Conservation (phyloP, 2,113 vertebrate species). For the Microcebus murinus region DNA sequence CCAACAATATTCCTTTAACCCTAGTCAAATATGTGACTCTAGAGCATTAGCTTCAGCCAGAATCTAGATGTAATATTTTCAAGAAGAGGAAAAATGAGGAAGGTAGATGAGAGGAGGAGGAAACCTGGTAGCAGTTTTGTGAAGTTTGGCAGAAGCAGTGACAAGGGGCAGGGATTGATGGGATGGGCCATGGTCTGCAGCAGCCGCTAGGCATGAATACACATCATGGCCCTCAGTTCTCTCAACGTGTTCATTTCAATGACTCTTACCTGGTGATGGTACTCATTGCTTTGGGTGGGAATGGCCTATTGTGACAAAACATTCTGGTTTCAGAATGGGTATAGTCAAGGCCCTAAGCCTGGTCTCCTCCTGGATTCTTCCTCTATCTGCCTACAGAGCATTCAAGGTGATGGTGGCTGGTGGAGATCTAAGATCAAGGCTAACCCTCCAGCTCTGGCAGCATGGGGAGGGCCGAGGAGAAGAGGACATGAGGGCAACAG, state of each 20-base stretch:
- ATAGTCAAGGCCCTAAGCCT: not conserved
- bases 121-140: no score
- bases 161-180: not conserved
- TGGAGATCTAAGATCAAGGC: not conserved
- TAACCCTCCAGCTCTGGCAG: not conserved
- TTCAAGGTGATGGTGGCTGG: accelerated
- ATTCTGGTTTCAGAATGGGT: not conserved
- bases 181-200: not conserved
- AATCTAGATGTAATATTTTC: not conserved
- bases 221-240: not conserved
- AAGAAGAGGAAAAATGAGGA: not conserved
- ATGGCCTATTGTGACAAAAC: not conserved
- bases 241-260: not conserved
- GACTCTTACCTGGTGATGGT: not conserved
- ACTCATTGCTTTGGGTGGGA: not conserved
- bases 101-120: not conserved
- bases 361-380: not conserved
- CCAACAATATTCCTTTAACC: not conserved
- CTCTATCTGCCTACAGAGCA: not conserved
- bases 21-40: not conserved
- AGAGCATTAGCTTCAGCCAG: not conserved
- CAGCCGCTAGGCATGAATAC: not conserved
- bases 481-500: no score
- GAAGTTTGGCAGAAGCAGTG: not conserved
- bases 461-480: not conserved